Evolutionary conservation across 2,113 vertebrate species (phyloP).

Genomic region (Lasiurus cinereus): DNA sequence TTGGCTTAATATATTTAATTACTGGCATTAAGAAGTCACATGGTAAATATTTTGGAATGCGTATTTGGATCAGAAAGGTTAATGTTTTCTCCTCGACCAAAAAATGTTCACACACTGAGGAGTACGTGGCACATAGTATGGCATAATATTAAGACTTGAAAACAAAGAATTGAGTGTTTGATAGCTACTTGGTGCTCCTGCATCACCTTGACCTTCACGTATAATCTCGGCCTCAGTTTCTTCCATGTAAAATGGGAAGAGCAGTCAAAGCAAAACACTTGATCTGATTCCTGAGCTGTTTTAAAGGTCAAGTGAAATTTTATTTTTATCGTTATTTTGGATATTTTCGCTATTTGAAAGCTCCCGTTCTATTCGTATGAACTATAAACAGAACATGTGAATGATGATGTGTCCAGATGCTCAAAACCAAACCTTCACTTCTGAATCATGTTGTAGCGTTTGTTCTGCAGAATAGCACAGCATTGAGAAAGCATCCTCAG

Average conservation of each 20-base stretch:
- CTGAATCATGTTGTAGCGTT: neutral
- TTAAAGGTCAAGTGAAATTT: slow-evolving; percentile 18
- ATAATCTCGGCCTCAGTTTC: neutral
- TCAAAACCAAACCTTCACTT: slow-evolving; percentile 22
- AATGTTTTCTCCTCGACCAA: neutral
- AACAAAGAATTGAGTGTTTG: neutral
- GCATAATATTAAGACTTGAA: neutral
- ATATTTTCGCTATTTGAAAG: slow-evolving; percentile 11
- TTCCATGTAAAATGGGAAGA: neutral
- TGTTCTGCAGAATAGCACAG: neutral
- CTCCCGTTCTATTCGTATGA: neutral
- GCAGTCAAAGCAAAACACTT: neutral
- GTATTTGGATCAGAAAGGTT: neutral
- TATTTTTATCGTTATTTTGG: neutral
- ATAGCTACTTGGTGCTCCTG: neutral
- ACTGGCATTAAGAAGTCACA: neutral
- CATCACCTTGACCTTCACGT: neutral
- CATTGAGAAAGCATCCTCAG: neutral
- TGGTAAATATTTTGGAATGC: neutral
- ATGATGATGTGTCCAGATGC: neutral
- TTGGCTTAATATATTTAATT: neutral
- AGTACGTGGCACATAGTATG: neutral
- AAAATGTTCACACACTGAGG: neutral
- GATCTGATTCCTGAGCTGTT: neutral
- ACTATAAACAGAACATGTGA: neutral